phyloP scores from a whole-genome alignment of 2,888 invertebrate genomes.

The Amphipoea lucens region DNA sequence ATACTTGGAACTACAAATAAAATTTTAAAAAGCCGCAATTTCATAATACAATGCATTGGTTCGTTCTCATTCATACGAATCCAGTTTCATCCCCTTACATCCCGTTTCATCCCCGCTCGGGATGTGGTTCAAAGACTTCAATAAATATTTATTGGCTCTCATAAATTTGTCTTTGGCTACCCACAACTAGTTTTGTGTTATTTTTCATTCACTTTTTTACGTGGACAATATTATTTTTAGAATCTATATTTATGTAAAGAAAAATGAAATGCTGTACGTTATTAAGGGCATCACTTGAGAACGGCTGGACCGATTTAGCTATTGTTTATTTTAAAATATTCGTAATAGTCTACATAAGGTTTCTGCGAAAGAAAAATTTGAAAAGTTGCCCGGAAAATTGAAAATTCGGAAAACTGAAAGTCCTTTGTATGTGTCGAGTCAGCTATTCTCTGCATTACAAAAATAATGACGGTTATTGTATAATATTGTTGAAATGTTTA shows the following conservation, averaged over 20 bases:
- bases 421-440: background rate
- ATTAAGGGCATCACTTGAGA: background rate
- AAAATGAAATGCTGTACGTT: background rate
- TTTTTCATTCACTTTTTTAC: slow-evolving; percentile 67
- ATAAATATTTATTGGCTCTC: slow-evolving; percentile 77
- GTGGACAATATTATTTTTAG: slow-evolving; percentile 22
- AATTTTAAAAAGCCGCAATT: slow-evolving; percentile 43
- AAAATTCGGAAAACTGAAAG: background rate
- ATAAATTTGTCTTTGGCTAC: slow-evolving; percentile 64
- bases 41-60: slow-evolving; percentile 67
- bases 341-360: background rate
- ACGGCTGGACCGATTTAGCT: background rate
- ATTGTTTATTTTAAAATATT: background rate
- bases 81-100: slow-evolving; percentile 52
- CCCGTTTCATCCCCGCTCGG: slow-evolving; percentile 52
- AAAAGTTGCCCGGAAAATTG: background rate
- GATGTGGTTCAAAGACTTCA: slow-evolving; percentile 66
- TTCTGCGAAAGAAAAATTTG: background rate
- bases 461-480: background rate
- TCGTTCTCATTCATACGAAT: slow-evolving; percentile 62
- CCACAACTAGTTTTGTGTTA: slow-evolving; percentile 47
- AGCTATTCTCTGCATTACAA: background rate
- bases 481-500: background rate
- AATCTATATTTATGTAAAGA: background rate
- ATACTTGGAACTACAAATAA: slow-evolving; percentile 39